Base-by-base conservation (phyloP, 2,797 vertebrate genomes). In the Arnoldichthys spilopterus region DNA sequence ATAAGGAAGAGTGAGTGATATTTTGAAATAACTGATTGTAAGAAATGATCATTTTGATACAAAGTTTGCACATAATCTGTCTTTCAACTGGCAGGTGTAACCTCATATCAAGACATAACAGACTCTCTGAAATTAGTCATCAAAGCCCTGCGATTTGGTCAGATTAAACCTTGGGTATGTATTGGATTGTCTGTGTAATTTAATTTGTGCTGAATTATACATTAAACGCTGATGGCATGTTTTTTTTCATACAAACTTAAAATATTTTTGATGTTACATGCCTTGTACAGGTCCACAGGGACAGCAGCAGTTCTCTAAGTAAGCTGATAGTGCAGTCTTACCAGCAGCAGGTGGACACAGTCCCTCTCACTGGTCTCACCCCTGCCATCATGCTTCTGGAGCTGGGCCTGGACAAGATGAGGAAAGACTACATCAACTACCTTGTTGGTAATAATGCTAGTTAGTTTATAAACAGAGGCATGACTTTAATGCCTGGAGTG, bases 381-480 rank as follows among this genome's bases (percentile, higher is more conserved):
- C 95, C 97, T 0, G 86, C 97, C 79, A 93, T 92, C 40, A 98
- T 99, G 96, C 93, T 99, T 78, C 91, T 99, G 67, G 97, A 99
- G 87, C 93, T 98, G 81, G 98, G 98, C 69, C 84, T 99, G 91
- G 97, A 98, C 86, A 99, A 99, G 91, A 93, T 99, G 90, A 97
- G 96, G 85, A 98, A 95, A 90, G 98, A 99, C 90, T 99, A 98
- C 84, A 94, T 97, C 79, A 96, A 94, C 89, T 98, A 96, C 90
- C 96, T 99, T 12, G 82, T 86, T 62, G 84, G 84, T 86, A 82
- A 81, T 28, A 18, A 67, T 59, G 43, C 63, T 67, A 40, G 58
- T 67, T 66, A 28, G 13, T 26, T 1, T 58, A 3, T 58, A 12
- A 66, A 1, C 2, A 54, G 11, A 16, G 34, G 63, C 9, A 43